phyloP scores from a whole-genome alignment of 2,888 invertebrate genomes.

The Tromatobia lineatoria region DNA sequence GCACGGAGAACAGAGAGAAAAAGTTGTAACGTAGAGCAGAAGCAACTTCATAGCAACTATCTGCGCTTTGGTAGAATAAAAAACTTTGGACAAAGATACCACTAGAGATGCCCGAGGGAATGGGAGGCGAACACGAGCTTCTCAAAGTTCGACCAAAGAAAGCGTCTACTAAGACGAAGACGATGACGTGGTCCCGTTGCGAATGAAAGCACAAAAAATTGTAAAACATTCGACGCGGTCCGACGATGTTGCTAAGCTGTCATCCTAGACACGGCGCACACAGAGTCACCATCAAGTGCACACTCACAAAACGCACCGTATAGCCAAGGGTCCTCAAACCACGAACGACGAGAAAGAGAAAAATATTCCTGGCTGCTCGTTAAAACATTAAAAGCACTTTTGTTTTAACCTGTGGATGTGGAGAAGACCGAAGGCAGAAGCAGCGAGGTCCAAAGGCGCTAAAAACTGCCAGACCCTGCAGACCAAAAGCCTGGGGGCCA shows the following conservation, averaged over 20 bases:
- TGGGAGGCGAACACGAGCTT: slow-evolving; percentile 15
- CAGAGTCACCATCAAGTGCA: not conserved
- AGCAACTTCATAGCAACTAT: slow-evolving; percentile 13
- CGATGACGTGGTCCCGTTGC: slow-evolving; percentile 30
- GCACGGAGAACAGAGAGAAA: slow-evolving; percentile 11
- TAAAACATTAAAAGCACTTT: slow-evolving; percentile 80
- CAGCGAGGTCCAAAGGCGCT: not conserved
- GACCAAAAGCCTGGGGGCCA: slow-evolving; percentile 5
- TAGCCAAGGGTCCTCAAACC: slow-evolving; percentile 46
- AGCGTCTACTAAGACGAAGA: slow-evolving; percentile 39
- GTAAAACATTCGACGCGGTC: slow-evolving; percentile 23
- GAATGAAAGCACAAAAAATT: slow-evolving; percentile 35
- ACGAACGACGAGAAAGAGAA: slow-evolving; percentile 67
- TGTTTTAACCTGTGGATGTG: slow-evolving; percentile 70
- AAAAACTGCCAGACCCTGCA: slow-evolving; percentile 41
- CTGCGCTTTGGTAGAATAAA: slow-evolving; percentile 45
- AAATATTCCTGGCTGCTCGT: slow-evolving; percentile 74
- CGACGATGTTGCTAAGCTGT: not conserved
- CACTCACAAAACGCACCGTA: slow-evolving; percentile 11
- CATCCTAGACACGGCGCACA: not conserved
- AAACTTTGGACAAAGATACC: slow-evolving; percentile 68
- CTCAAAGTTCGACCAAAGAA: slow-evolving; percentile 41
- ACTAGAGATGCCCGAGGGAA: slow-evolving; percentile 10
- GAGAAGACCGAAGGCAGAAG: not conserved
- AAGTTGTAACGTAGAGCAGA: not conserved